Evolutionary conservation across 2,113 vertebrate genomes (phyloP), one percentile per base, ranked within the genome.

Genomic region (Oryzias melastigma): DNA sequence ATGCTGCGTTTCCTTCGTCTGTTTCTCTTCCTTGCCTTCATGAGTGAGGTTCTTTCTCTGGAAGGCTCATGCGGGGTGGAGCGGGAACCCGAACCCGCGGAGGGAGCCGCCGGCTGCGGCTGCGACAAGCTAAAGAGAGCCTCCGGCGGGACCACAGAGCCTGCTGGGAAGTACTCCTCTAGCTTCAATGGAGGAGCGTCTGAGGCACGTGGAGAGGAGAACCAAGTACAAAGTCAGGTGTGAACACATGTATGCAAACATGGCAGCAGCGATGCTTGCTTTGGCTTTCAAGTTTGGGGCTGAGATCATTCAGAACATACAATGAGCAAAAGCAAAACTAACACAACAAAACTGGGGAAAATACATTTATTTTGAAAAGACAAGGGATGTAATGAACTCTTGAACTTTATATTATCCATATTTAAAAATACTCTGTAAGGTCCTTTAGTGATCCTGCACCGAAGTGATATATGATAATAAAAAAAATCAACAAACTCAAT

Each of bases 81-180:
- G 47, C 25, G 56, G 1, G 54, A 71, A 4, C 2, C 50, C 19
- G 6, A 7, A 1, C 52, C 57, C 58, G 1, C 19, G n/a, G 53
- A 62, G 46, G 66, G 52, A 44, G 40, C 54, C 3, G 27, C 60
- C 5, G 19, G 68, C 77, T 93, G 92, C 81, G 92, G 92, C 29
- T 93, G 92, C 51, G 63, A 68, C 7, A 81, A 42, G 19, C 81
- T 86, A 55, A 89, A 75, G 50, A 90, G 92, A 76, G 62, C 75
- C 55, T 66, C 55, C 17, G 44, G 22, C 17, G 52, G 58, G 24
- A 42, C 8, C 3, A 51, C 7, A 13, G 63, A 66, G 50, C 48
- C 87, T 5, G 77, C 65, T 22, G 57, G 24, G 7, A 91, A 90
- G 75, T 93, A 92, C 75, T 87, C 88, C 1, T 53, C 62, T 79